phyloP scores from a whole-genome alignment of 2,888 invertebrate species.

The Tenthredo notha region DNA sequence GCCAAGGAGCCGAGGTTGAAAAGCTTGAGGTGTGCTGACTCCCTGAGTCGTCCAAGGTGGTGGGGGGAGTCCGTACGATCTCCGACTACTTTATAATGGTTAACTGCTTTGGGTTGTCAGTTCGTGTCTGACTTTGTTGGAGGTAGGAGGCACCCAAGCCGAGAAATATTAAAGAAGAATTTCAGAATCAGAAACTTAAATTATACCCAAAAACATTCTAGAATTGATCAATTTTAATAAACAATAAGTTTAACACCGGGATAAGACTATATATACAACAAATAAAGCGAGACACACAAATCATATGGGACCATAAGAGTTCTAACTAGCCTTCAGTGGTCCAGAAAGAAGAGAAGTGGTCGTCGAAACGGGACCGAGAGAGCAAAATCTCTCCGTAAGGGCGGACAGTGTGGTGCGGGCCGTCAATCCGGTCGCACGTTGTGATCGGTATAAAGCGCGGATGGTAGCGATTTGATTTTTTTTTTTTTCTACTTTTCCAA shows the following conservation, averaged over 20 bases:
- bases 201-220: background rate
- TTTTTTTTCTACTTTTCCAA: background rate
- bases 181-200: background rate
- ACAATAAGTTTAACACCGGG: background rate
- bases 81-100: conserved; percentile 67
- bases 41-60: conserved; percentile 59
- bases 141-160: background rate
- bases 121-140: conserved; percentile 69
- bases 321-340: conserved; percentile 8
- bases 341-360: conserved; percentile 41
- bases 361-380: conserved; percentile 55
- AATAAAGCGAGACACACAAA: background rate
- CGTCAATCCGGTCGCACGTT: conserved; percentile 68
- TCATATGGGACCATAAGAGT: background rate
- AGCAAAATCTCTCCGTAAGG: conserved; percentile 21
- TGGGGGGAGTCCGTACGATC: conserved; percentile 43
- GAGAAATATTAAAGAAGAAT: background rate
- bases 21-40: conserved; percentile 42
- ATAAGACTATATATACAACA: background rate
- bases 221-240: background rate
- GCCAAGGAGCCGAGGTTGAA: conserved; percentile 20
- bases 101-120: conserved; percentile 72
- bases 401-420: conserved; percentile 69
- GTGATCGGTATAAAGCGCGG: conserved; percentile 60
- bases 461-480: conserved; percentile 51